A percentile compares a stretch with the other conserved stretches of the same genome.
phyloP scores from a whole-genome alignment of 2,113 vertebrate species.

The Macaca mulatta region DNA sequence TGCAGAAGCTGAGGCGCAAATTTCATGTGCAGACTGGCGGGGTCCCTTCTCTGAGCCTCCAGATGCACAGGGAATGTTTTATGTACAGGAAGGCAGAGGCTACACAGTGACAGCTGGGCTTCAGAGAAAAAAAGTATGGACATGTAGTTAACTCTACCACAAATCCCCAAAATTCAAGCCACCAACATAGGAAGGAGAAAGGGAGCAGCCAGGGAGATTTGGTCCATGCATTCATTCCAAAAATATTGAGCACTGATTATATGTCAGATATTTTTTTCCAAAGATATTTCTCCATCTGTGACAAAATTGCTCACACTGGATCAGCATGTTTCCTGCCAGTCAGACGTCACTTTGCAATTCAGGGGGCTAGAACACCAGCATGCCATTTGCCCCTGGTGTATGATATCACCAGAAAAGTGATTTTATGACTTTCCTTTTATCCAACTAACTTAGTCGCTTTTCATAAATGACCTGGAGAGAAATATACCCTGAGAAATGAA shows the following conservation, averaged over 20 bases:
- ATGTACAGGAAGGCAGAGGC: constrained; percentile 73
- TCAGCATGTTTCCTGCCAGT: constrained; percentile 49
- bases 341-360: neutral
- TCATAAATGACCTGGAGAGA: neutral
- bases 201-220: constrained; percentile 29
- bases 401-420: constrained; percentile 11
- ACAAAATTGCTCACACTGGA: constrained; percentile 38
- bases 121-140: constrained; percentile 45
- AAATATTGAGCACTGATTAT: constrained; percentile 30
- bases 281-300: constrained; percentile 43
- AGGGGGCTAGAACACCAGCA: neutral
- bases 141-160: constrained; percentile 61
- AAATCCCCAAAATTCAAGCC: constrained; percentile 60
- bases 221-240: constrained; percentile 25
- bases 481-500: neutral
- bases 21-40: constrained; percentile 50
- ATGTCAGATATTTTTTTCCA: constrained; percentile 47
- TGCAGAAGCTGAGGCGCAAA: constrained; percentile 63
- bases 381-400: neutral
- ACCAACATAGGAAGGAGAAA: constrained; percentile 63
- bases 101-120: constrained; percentile 68
- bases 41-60: constrained; percentile 55
- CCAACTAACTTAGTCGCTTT: neutral
- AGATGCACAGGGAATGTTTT: constrained; percentile 70
- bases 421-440: constrained; percentile 40